Evolutionary conservation across 1,140 invertebrate species (phyloP).

Genomic region (Asobara japonica): DNA sequence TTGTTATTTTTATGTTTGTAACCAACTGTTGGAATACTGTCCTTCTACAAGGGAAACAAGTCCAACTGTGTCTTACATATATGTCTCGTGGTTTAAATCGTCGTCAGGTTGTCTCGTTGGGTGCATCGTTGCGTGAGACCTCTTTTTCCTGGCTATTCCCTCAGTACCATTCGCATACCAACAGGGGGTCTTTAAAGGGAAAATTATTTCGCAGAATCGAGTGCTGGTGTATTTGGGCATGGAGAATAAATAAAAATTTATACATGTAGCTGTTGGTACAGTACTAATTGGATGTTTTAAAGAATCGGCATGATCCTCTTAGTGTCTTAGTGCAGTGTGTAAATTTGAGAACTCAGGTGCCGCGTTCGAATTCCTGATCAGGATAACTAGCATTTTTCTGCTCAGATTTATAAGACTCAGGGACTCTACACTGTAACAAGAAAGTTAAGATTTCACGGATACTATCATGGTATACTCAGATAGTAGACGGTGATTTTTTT

Average conservation of each 20-base stretch:
- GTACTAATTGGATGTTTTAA: background rate
- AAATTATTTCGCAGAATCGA: background rate
- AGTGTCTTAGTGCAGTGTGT: too few species aligned
- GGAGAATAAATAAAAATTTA: background rate
- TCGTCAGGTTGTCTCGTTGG: conserved; percentile 12
- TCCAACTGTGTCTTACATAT: background rate
- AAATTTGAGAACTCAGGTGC: too few species aligned
- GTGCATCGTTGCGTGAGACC: background rate
- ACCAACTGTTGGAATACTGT: background rate
- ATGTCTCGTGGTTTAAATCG: background rate
- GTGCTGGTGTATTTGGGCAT: background rate
- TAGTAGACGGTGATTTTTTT: too few species aligned
- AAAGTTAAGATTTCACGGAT: too few species aligned
- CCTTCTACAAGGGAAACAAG: background rate
- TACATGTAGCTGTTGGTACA: background rate
- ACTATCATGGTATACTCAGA: too few species aligned
- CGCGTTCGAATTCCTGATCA: too few species aligned
- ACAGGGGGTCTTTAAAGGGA: background rate
- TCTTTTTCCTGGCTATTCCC: background rate
- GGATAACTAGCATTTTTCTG: too few species aligned
- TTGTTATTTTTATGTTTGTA: conserved; percentile 13
- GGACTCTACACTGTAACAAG: too few species aligned
- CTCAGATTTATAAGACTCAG: too few species aligned
- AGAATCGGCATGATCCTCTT: too few species aligned
- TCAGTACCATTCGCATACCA: background rate